Evolutionary conservation across 2,888 invertebrate species (phyloP), one percentile per base, ranked within the genome.

Genomic region (Apeira syringaria): DNA sequence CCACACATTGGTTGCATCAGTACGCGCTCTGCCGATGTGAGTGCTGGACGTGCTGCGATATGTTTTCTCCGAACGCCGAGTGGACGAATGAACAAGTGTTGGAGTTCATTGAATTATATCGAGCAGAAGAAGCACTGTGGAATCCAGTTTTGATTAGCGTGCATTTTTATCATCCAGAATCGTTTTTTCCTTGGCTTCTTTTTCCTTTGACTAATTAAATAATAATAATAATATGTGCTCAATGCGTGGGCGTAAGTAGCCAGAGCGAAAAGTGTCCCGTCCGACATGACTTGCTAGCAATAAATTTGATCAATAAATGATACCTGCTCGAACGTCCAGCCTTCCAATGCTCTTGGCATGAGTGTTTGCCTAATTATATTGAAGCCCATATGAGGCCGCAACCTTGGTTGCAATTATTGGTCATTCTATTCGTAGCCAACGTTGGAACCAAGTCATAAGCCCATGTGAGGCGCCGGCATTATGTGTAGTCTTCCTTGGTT

Each of bases 281-380:
- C 33, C 33, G 33, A 33, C 33, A 33, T 33, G n/a, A n/a, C n/a
- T n/a, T n/a, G 33, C 33, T 25, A 33, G 33, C 33, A 33, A 33
- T 33, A 33, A 33, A 33, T 33, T 33, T 33, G 33, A 33, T 25
- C 8, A 33, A 24, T 33, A 33, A 36, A 27, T 27, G n/a, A n/a
- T n/a, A n/a, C n/a, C 27, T 27, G 27, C 27, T 27, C 22, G 10
- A 37, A 30, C 30, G 37, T 37, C 30, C 37, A 30, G 17, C 38
- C 31, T 38, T 38, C 38, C 38, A 30, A 38, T 38, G 38, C 38
- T 38, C 38, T 38, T 31, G 31, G 38, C 38, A 38, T 38, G 38
- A 37, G 37, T 30, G 30, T 37, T 37, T 37, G 38, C 31, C 30
- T 25, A 32, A 27, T 39, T 39, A 32, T 32, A 32, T 32, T 39